Evolutionary conservation across 2,113 vertebrate genomes (phyloP).

Genomic region (Cololabis saira): DNA sequence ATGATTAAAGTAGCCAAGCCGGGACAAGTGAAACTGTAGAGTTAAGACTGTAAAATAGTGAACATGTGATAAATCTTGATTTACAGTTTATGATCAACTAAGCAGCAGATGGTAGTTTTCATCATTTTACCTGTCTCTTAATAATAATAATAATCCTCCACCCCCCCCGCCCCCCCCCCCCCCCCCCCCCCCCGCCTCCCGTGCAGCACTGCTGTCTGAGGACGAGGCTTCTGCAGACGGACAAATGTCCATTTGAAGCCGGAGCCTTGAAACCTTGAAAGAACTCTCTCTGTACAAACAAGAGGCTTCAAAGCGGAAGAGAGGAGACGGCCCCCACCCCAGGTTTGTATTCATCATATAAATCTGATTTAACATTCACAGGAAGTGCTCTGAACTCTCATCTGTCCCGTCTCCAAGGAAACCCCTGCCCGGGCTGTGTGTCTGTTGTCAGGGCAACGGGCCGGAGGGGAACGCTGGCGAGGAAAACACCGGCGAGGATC

Average conservation of each 20-base stretch:
- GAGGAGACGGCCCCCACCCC: not conserved
- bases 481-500: constrained; percentile 13
- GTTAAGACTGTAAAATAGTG: no score
- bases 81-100: no score
- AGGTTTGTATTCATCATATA: not conserved
- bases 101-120: no score
- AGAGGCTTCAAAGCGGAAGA: rapidly evolving
- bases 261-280: not conserved
- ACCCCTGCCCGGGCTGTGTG: constrained; percentile 55
- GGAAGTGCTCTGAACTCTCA: constrained; percentile 24
- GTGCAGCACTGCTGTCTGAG: no score
- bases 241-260: not conserved
- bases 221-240: no score
- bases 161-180: no score
- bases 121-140: no score
- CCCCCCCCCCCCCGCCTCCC: no score
- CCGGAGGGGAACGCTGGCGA: constrained; percentile 21
- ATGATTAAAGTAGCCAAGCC: no score
- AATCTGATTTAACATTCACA: constrained; percentile 12
- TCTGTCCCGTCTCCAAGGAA: constrained; percentile 53
- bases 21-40: no score
- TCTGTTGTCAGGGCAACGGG: constrained; percentile 67
- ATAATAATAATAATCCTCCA: no score
- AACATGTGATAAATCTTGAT: no score
- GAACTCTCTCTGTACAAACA: not conserved